These are phyloP conservation scores for Polymixis lichenea DNA, from an alignment of 2,888 invertebrate genomes.

Conservation along the genomic window DNA sequence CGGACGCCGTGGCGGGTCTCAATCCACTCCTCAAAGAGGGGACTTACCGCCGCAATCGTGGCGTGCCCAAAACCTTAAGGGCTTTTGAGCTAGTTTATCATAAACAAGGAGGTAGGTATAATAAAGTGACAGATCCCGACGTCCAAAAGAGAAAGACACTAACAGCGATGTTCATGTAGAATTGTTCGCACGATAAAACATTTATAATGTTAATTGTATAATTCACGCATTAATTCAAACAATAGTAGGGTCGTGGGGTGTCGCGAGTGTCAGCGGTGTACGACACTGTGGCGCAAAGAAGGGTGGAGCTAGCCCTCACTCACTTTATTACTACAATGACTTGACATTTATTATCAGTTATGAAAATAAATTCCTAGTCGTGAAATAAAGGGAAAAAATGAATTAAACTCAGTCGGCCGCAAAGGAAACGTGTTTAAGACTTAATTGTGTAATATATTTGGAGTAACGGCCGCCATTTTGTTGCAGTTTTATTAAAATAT, in stretches of 20 bases:
- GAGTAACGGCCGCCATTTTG: conserved; percentile 74
- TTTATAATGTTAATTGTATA: conserved; percentile 53
- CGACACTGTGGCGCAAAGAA: conserved; percentile 69
- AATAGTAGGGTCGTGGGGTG: conserved; percentile 48
- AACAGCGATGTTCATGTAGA: conserved; percentile 4
- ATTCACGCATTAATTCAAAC: conserved; percentile 61
- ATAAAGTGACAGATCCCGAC: background rate
- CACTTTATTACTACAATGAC: conserved; percentile 87
- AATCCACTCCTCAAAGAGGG: no score
- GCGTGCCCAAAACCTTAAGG: background rate
- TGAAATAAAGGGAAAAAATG: conserved; percentile 75
- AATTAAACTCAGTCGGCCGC: conserved; percentile 79
- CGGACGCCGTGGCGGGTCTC: no score
- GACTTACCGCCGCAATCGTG: no score
- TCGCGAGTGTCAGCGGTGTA: conserved; percentile 45
- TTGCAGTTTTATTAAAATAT: conserved; percentile 79
- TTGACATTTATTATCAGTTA: conserved; percentile 88
- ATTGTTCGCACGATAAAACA: conserved; percentile 48
- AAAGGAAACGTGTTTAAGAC: conserved; percentile 76
- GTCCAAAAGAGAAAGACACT: background rate
- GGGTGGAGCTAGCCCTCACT: conserved; percentile 76
- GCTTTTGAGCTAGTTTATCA: background rate
- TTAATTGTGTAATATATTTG: conserved; percentile 83
- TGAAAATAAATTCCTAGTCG: conserved; percentile 84
- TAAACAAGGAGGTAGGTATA: background rate